Percentiles rank a stretch among this genome's conserved stretches.
These are phyloP conservation scores for Trichogramma pretiosum DNA, from an alignment of 1,140 invertebrate genomes.

Conservation along the genomic window DNA sequence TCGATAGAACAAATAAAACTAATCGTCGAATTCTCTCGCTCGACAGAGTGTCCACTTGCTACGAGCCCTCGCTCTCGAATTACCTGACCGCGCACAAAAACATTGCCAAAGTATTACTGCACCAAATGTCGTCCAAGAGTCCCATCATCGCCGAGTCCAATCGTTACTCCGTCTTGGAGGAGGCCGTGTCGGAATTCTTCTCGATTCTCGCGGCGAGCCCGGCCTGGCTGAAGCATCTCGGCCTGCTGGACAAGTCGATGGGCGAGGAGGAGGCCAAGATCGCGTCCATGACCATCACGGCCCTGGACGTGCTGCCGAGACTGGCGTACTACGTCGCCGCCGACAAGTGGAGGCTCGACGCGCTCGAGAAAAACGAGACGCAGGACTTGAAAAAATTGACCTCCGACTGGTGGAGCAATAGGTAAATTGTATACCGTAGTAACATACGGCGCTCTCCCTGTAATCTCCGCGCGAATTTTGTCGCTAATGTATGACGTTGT, in stretches of 20 bases:
- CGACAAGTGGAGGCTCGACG: constrained; percentile 52
- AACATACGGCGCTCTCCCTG: too few species aligned
- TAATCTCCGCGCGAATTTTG: too few species aligned
- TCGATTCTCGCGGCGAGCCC: constrained; percentile 33
- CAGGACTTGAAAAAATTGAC: constrained; percentile 28
- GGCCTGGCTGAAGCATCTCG: constrained; percentile 26
- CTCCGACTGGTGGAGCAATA: constrained; percentile 42
- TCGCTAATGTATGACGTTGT: background rate
- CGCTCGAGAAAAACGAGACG: constrained; percentile 41
- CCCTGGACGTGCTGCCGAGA: constrained; percentile 33
- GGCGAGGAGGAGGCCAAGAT: constrained; percentile 25
- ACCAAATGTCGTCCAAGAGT: constrained; percentile 43
- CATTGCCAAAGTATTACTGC: constrained; percentile 45
- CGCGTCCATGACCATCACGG: constrained; percentile 33
- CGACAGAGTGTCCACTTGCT: constrained; percentile 46
- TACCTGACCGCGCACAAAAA: constrained; percentile 51
- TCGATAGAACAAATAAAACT: too few species aligned
- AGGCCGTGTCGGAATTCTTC: constrained; percentile 31
- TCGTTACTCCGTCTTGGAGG: constrained; percentile 44
- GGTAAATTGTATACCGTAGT: too few species aligned
- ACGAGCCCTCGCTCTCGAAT: constrained; percentile 46
- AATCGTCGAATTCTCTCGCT: too few species aligned
- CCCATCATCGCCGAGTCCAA: constrained; percentile 49
- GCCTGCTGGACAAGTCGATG: constrained; percentile 22
- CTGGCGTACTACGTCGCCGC: constrained; percentile 52